Base-by-base conservation (phyloP, 2,888 invertebrate genomes). In the Ferdinandea cuprea region DNA sequence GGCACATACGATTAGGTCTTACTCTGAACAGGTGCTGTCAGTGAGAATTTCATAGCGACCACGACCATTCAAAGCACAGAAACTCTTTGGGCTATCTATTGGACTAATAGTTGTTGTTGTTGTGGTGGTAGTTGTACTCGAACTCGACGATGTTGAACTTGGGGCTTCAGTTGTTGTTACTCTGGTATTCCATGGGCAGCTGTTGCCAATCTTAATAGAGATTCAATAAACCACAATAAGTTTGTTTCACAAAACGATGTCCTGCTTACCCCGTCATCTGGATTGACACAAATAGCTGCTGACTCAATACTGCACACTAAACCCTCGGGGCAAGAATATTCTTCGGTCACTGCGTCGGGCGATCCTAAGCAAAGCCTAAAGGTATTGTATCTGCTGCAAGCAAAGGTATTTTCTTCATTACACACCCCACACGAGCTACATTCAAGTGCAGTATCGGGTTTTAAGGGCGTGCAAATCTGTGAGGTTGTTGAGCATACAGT, bases 281-380 rank as follows among this genome's bases (percentile, higher is more conserved):
- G 3, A 25, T 65, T 6, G 2, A 40, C n/a, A 15, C 81, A 81
- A n/a, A 81, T 80, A 17, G 1, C 21, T 7, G 8, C 2, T 7
- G 76, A 40, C 4, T 65, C 71, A 7, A 42, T 25, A 17, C 35
- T 77, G 21, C 74, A 74, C 9, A 66, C 42, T 5, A 50, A n/a
- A 11, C 7, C 25, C 1, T 1, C 21, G 1, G 65, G 30, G 15
- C 74, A 74, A 2, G 15, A 19, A 28, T 63, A 72, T 4, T 44
- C 32, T 15, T 25, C 7, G 9, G 3, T 28, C 1, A 0, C 19
- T 4, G 46, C 17, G 3, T n/a, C 1, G 9, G 11, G 7, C 0
- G 9, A 15, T 11, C 77, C 71, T n/a, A 50, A 15, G 15, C 81
- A 81, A 7, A 81, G 63, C 0, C 52, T 46, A n/a, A 81, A 81